Evolutionary conservation across 2,797 vertebrate genomes (phyloP), one percentile per base, ranked within the genome.

Genomic region (Melanotaenia nigrans): DNA sequence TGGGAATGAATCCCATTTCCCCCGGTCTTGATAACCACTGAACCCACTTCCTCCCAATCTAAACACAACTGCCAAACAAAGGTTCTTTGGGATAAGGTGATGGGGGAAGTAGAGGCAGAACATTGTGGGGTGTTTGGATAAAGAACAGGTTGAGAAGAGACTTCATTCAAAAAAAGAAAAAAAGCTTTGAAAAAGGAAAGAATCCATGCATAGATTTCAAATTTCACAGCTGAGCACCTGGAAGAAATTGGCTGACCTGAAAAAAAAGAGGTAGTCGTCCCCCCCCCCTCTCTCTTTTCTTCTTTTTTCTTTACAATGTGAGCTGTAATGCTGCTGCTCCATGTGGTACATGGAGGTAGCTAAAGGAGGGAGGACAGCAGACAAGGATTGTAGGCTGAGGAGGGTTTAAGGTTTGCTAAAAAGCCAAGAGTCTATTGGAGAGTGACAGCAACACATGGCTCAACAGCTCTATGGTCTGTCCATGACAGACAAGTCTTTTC

Each of bases 191-290:
- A 47, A 47, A 49, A 83, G 81, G 85, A 85, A 86, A 85, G 86
- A 91, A 85, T 84, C 90, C 89, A 92, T 93, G 94, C 90, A 92
- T 92, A 93, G 83, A 92, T 95, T 95, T 95, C 90, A 94, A 93
- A 96, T 96, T 95, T 95, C 93, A 94, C 88, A 94, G 91, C 89
- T 93, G 92, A 95, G 90, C 91, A 93, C 87, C 58, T 94, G 83
- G 87, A 73, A 91, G 92, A 93, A 94, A 94, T 93, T 93, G 93
- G 85, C 78, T 89, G 86, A 78, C 82, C 80, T 72, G 61, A 47
- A 86, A 90, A 85, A 73, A 88, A 85, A 73, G 65, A 64, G 63
- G 61, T 73, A 60, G 67, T 79, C 85, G 90, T 90, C 30, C 30
- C 30, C 30, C 28, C 28, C 5, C 30, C 5, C 30, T 92, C 8